phyloP scores from a whole-genome alignment of 2,797 vertebrate genomes.

The Betta splendens region DNA sequence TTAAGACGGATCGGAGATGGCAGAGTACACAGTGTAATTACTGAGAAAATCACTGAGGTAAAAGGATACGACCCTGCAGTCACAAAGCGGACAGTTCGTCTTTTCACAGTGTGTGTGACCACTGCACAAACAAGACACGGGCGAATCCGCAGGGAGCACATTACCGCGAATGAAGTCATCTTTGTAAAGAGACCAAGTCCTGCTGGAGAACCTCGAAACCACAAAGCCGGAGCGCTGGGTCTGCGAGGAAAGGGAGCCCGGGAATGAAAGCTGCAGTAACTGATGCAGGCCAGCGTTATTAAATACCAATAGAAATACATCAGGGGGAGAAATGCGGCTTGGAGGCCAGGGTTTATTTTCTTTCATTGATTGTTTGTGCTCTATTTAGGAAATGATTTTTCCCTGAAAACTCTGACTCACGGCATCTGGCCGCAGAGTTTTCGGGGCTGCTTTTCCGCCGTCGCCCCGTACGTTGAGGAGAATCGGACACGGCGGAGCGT shows the following conservation, averaged over 20 bases:
- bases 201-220: slow-evolving; percentile 51
- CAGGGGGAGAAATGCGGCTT: slow-evolving; percentile 38
- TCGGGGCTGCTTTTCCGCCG: slow-evolving; percentile 53
- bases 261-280: slow-evolving; percentile 39
- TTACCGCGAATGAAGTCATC: slow-evolving; percentile 58
- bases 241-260: slow-evolving; percentile 30
- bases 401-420: slow-evolving; percentile 66
- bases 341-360: slow-evolving; percentile 51
- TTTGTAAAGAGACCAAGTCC: slow-evolving; percentile 36
- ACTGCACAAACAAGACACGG: slow-evolving; percentile 34
- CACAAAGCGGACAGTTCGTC: slow-evolving; percentile 51
- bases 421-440: slow-evolving; percentile 44
- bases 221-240: slow-evolving; percentile 41
- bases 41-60: slow-evolving; percentile 57
- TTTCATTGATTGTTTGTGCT: slow-evolving; percentile 63
- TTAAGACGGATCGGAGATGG: slow-evolving; percentile 53
- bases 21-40: slow-evolving; percentile 49
- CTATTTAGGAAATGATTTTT: slow-evolving; percentile 59
- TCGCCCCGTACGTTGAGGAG: slow-evolving; percentile 56
- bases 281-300: slow-evolving; percentile 48
- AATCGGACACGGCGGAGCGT: slow-evolving; percentile 61
- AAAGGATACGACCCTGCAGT: slow-evolving; percentile 40
- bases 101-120: slow-evolving; percentile 49
- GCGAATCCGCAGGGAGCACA: slow-evolving; percentile 41
- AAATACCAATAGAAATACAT: slow-evolving; percentile 50